These are phyloP conservation scores for Argyresthia goedartella DNA, from an alignment of 2,888 invertebrate genomes.

Conservation along the genomic window DNA sequence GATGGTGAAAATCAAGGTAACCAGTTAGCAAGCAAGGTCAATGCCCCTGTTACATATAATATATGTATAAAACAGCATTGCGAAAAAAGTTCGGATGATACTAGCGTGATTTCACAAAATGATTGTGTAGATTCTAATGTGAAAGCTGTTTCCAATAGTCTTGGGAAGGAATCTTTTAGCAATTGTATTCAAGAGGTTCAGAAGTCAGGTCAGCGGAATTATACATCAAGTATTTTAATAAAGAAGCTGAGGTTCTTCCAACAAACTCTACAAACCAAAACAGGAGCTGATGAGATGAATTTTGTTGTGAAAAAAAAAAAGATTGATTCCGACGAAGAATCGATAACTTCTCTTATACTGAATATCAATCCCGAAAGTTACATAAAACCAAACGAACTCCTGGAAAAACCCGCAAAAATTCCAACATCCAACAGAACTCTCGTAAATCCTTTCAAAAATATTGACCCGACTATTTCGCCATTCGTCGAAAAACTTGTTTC, in stretches of 20 bases:
- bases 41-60: conserved; percentile 8
- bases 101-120: not conserved
- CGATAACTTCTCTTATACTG: conserved; percentile 7
- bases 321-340: conserved; percentile 25
- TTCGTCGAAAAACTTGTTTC: conserved; percentile 53
- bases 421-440: conserved; percentile 11
- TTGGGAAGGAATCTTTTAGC: not conserved
- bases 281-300: not conserved
- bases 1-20: conserved; percentile 11
- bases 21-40: conserved; percentile 17
- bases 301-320: conserved; percentile 14
- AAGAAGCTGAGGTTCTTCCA: not conserved
- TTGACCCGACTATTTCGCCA: conserved; percentile 39
- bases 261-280: not conserved
- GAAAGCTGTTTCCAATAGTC: not conserved
- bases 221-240: not conserved
- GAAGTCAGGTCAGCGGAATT: not conserved
- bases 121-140: not conserved
- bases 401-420: too few species aligned
- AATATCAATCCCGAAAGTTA: not conserved
- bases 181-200: not conserved
- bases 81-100: not conserved
- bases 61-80: not conserved
- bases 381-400: too few species aligned
- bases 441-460: conserved; percentile 49